Percentiles rank a stretch among this genome's conserved stretches.
Evolutionary conservation across 2,888 invertebrate genomes (phyloP).

Genomic region (Eupithecia vulgata): DNA sequence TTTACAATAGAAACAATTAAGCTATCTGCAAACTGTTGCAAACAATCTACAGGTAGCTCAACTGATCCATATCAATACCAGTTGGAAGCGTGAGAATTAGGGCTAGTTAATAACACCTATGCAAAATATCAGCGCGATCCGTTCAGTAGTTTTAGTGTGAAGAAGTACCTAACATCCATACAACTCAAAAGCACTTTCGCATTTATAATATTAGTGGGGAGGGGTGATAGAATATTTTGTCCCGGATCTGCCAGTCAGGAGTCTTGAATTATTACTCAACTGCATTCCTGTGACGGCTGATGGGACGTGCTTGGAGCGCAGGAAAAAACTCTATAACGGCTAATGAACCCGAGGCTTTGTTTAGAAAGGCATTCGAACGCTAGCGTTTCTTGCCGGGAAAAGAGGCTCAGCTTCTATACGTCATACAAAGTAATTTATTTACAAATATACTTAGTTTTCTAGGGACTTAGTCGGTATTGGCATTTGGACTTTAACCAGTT

Average conservation of each 20-base stretch:
- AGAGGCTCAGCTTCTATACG: neutral
- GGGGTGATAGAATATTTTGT: neutral
- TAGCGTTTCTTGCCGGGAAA: neutral
- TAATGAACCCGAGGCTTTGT: constrained; percentile 6
- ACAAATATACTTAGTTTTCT: too few species aligned
- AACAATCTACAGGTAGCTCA: too few species aligned
- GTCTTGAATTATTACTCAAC: neutral
- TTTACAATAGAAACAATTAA: too few species aligned
- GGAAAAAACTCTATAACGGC: constrained; percentile 1
- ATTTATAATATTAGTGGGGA: too few species aligned
- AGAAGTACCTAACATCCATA: neutral
- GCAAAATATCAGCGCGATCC: neutral
- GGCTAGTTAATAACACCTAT: too few species aligned
- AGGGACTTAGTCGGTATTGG: too few species aligned
- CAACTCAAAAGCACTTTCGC: too few species aligned
- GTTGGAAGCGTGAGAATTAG: too few species aligned
- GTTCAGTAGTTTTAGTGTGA: neutral
- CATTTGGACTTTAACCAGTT: too few species aligned
- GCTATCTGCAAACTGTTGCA: too few species aligned
- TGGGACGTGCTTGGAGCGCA: constrained; percentile 1
- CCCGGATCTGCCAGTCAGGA: neutral
- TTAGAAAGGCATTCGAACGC: constrained; percentile 1
- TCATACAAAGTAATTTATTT: too few species aligned
- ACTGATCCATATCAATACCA: too few species aligned
- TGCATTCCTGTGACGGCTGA: neutral